Evolutionary conservation across 2,113 vertebrate genomes (phyloP), one percentile per base, ranked within the genome.

Genomic region (Cynoglossus semilaevis): DNA sequence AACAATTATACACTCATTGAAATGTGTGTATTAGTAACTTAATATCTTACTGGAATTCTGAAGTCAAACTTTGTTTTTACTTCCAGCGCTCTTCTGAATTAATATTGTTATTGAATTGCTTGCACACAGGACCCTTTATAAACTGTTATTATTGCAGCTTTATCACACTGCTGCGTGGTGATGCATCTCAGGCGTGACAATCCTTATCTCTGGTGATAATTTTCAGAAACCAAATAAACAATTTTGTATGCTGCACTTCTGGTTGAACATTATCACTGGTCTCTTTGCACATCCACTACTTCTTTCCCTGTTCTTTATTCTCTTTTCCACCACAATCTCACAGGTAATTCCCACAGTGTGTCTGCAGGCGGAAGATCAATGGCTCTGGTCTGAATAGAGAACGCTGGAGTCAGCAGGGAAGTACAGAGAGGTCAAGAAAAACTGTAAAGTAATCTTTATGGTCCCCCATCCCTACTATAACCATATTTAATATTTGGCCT

Each of bases 21-120:
- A n/a, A n/a, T n/a, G 22, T 29, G 6, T 54, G 44, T 50, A 19
- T 17, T 1, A 8, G 36, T 43, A 43, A 43, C 5, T 43, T 43
- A 12, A 43, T 6, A 7, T 13, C 4, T 16, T 15, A 15, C 15
- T 29, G 22, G 6, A 4, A 29, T 29, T 29, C 22, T 29, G 3
- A 29, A 29, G 6, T 29, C 2, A 29, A 29, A 29, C 22, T 29
- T 2, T n/a, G 72, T 78, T 70, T 53, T 58, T 57, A 73, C 70
- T 74, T 62, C 72, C 72, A 54, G 50, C 77, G 85, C 84, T 85
- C 77, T 74, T 74, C 67, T 58, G 69, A 67, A 82, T 89, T 83
- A 78, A 79, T 83, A 79, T 82, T 86, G 85, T 80, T 72, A 88
- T 87, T 85, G 81, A 75, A 62, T 72, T 56, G 58, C 81, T 85